These are phyloP conservation scores for Coelinius sp. DNA, from an alignment of 2,888 invertebrate species.

Conservation along the genomic window DNA sequence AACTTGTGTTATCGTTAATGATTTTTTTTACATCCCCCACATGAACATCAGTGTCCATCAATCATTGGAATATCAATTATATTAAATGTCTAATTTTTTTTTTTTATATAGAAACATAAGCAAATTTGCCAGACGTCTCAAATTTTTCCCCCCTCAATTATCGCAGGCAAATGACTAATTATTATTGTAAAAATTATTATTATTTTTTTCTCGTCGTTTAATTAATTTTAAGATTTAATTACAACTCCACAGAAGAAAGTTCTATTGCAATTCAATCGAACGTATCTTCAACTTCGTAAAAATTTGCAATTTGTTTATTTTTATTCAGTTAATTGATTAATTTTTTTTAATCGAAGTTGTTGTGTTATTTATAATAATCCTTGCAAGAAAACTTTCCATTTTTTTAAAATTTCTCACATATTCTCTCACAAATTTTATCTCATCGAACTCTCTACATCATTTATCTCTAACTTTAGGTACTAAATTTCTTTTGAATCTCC, in stretches of 20 bases:
- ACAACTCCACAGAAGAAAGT: conserved; percentile 40
- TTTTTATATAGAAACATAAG: conserved; percentile 5
- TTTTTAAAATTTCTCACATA: conserved; percentile 42
- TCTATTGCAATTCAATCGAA: conserved; percentile 36
- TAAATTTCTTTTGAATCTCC: conserved; percentile 42
- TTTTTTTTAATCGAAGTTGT: conserved; percentile 20
- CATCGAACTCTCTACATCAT: conserved; percentile 28
- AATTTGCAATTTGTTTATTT: neutral
- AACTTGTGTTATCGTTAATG: conserved; percentile 25
- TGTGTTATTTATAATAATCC: conserved; percentile 14
- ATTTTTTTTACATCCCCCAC: conserved; percentile 6
- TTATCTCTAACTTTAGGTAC: conserved; percentile 48
- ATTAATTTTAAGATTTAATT: neutral
- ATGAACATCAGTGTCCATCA: neutral
- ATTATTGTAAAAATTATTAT: conserved; percentile 20
- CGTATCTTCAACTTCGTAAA: conserved; percentile 13
- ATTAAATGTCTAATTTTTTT: neutral
- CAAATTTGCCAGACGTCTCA: conserved; percentile 14
- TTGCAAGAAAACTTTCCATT: conserved; percentile 42
- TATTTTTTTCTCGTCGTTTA: conserved; percentile 15
- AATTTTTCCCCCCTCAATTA: conserved; percentile 24
- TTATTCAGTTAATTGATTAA: neutral
- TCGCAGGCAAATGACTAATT: conserved; percentile 23
- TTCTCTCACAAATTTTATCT: neutral
- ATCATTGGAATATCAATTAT: conserved; percentile 4